phyloP scores from a whole-genome alignment of 2,113 vertebrate species.

The Glareola pratincola region DNA sequence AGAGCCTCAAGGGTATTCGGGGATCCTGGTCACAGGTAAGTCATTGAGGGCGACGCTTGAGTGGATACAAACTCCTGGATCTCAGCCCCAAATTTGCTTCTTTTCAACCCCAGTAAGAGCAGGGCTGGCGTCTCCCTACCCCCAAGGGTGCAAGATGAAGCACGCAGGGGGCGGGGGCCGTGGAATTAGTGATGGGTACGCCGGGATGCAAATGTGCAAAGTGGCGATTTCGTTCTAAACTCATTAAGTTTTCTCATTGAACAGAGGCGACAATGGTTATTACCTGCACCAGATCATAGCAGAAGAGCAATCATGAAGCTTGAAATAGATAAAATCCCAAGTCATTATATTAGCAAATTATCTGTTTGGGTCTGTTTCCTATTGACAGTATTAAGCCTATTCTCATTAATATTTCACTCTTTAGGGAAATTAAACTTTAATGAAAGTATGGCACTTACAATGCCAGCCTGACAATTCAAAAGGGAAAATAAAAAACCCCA shows the following conservation, averaged over 20 bases:
- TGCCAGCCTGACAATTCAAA: background rate
- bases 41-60: no score
- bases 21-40: background rate
- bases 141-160: background rate
- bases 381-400: slow-evolving; percentile 31
- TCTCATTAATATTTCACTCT: slow-evolving; percentile 50
- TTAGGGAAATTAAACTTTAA: slow-evolving; percentile 54
- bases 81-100: background rate
- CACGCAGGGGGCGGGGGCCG: background rate
- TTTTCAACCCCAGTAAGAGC: background rate
- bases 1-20: background rate
- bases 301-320: background rate
- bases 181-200: background rate
- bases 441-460: background rate
- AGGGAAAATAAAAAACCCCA: background rate
- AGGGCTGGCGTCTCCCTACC: background rate
- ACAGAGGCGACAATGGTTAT: background rate
- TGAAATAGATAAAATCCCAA: slow-evolving; percentile 17
- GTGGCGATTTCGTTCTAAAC: background rate
- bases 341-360: slow-evolving; percentile 38
- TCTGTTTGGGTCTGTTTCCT: slow-evolving; percentile 46
- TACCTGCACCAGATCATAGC: background rate
- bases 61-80: background rate
- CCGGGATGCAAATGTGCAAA: background rate
- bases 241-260: background rate